Evolutionary conservation across 92 coral and sea anemone genomes (phyloP).

Genomic region (Phymanthus crucifer): DNA sequence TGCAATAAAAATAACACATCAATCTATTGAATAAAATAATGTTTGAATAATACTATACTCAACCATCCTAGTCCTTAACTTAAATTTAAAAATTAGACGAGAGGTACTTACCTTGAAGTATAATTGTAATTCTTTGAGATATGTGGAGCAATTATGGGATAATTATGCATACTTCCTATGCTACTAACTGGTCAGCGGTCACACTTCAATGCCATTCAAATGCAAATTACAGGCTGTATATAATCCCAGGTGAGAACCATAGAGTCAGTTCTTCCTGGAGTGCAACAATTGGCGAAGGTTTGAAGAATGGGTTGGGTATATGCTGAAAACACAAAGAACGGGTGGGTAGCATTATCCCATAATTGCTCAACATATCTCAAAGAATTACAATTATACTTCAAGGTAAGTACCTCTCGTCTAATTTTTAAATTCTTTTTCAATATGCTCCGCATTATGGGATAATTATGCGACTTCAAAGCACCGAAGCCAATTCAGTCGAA

Average conservation of each 20-base stretch:
- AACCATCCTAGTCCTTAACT: too few species aligned
- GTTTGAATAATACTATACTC: too few species aligned
- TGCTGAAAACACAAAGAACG: background rate
- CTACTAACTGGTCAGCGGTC: slow-evolving; percentile 35
- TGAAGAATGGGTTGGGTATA: too few species aligned
- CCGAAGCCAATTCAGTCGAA: slow-evolving; percentile 42
- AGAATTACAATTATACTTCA: slow-evolving; percentile 59
- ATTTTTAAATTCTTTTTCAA: slow-evolving; percentile 66
- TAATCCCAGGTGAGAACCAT: background rate
- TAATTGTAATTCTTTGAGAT: slow-evolving; percentile 61
- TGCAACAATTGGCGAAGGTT: too few species aligned
- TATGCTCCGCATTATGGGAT: slow-evolving; percentile 70
- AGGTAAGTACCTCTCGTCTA: slow-evolving; percentile 62
- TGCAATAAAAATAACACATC: too few species aligned
- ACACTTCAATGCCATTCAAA: slow-evolving; percentile 13
- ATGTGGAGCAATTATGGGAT: slow-evolving; percentile 50
- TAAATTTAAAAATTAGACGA: slow-evolving; percentile 61
- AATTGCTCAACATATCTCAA: slow-evolving; percentile 59
- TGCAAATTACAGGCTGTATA: background rate
- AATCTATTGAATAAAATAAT: too few species aligned
- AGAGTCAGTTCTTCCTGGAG: slow-evolving; percentile 24
- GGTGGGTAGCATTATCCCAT: slow-evolving; percentile 47
- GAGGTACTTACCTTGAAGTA: slow-evolving; percentile 61
- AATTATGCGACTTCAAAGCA: slow-evolving; percentile 63
- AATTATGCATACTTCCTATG: slow-evolving; percentile 33